Evolutionary conservation across 2,113 vertebrate species (phyloP).

Genomic region (Ancistrus triradiatus): DNA sequence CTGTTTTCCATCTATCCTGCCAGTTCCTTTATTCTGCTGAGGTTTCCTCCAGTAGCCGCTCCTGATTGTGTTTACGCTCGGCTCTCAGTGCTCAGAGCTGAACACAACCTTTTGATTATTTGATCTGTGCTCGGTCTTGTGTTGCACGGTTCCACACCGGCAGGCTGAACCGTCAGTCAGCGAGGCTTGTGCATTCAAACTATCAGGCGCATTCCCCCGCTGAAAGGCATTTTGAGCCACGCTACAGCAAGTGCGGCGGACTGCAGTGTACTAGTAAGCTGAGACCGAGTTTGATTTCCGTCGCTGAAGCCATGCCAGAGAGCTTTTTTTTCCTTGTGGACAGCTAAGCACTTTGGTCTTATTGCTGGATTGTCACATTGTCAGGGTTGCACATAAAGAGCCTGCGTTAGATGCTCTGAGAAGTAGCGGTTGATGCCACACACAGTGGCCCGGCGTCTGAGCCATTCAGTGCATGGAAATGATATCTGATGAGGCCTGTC

Average conservation of each 20-base stretch:
- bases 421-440: constrained; percentile 48
- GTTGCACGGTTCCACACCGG: constrained; percentile 18
- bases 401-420: constrained; percentile 39
- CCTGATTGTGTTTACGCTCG: constrained; percentile 32
- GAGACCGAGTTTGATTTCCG: background rate
- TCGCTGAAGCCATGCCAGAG: background rate
- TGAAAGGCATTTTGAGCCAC: constrained; percentile 4
- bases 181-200: constrained; percentile 19
- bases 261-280: background rate
- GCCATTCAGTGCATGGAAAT: constrained; percentile 44
- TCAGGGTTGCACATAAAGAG: background rate
- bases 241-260: background rate
- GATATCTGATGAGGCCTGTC: constrained; percentile 45
- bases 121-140: constrained; percentile 36
- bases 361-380: constrained; percentile 9
- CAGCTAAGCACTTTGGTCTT: no score
- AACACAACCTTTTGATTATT: constrained; percentile 34
- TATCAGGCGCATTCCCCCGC: constrained; percentile 12
- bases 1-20: constrained; percentile 38
- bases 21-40: constrained; percentile 16
- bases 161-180: constrained; percentile 28
- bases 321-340: background rate
- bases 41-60: constrained; percentile 23
- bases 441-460: constrained; percentile 44
- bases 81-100: constrained; percentile 5